Evolutionary conservation across 2,888 invertebrate species (phyloP).

Genomic region (Agonopterix heracliana): DNA sequence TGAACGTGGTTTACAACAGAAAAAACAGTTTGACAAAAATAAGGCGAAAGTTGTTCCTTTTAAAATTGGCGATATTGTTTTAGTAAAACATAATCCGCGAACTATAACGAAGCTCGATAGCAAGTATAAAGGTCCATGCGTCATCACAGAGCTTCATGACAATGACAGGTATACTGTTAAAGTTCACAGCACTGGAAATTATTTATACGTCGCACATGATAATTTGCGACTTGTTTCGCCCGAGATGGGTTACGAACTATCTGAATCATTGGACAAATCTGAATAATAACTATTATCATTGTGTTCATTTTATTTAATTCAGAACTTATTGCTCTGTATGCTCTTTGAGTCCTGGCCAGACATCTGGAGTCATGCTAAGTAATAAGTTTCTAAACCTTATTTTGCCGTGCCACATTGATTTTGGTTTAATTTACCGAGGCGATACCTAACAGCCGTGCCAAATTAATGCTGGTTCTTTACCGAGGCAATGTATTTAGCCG

Average conservation of each 20-base stretch:
- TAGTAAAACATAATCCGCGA: conserved; percentile 17
- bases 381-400: too few relatives aligned
- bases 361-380: too few relatives aligned
- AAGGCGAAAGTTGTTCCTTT: conserved; percentile 12
- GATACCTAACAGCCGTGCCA: too few relatives aligned
- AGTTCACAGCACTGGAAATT: conserved; percentile 1
- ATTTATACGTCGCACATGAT: conserved; percentile 5
- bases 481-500: too few relatives aligned
- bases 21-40: conserved; percentile 8
- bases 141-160: conserved; percentile 11
- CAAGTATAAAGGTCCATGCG: conserved; percentile 14
- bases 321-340: too few relatives aligned
- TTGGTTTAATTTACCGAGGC: too few relatives aligned
- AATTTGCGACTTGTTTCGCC: conserved; percentile 2
- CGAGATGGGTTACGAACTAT: conserved; percentile 1
- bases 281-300: too few relatives aligned
- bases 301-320: too few relatives aligned
- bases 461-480: too few relatives aligned
- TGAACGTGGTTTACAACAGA: not conserved
- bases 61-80: conserved; percentile 16
- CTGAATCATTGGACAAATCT: conserved; percentile 1
- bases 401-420: too few relatives aligned
- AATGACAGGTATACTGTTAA: conserved; percentile 7
- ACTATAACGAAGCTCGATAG: conserved; percentile 17
- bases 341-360: too few relatives aligned